Evolutionary conservation across 2,888 invertebrate species (phyloP), one percentile per base, ranked within the genome.

Genomic region (Selenia dentaria): DNA sequence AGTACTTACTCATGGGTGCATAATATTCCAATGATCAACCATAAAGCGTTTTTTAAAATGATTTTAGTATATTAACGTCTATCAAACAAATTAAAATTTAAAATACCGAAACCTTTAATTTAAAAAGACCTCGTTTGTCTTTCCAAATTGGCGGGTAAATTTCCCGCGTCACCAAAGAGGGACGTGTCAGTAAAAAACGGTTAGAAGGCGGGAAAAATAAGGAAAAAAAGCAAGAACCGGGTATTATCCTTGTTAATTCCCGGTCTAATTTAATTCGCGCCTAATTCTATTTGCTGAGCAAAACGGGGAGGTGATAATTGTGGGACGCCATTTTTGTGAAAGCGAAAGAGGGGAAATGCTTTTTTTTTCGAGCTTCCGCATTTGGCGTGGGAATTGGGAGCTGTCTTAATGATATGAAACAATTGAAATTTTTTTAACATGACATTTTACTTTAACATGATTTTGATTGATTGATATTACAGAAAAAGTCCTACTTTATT

Each of bases 181-280:
- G 65, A 63, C 64, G 60, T 62, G 78, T 70, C 69, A 72, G 65
- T 62, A 64, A 81, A 82, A 79, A 80, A 62, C 62, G 67, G 64
- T 64, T 62, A 74, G 79, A 78, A 74, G 70, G 64, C 69, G 73
- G 67, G 57, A 75, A 79, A 85, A 80, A 85, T 76, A 81, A 75
- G 75, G 79, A 79, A 84, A 84, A 73, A 80, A 74, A 70, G 59
- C 73, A 72, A 75, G 70, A 78, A 76, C 71, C 76, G 71, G 74
- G 82, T 77, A 89, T 90, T 89, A 90, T 89, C 88, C 89, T 80
- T 87, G 89, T 86, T 90, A 90, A 89, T 89, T 81, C 88, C 75
- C 74, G 69, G 80, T 81, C 77, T 88, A 89, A 90, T 90, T 87
- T 85, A 88, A 89, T 90, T 89, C 84, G 64, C 83, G 83, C 85